Evolutionary conservation across 2,888 invertebrate genomes (phyloP), one percentile per base, ranked within the genome.

Genomic region (Chorisops tibialis): DNA sequence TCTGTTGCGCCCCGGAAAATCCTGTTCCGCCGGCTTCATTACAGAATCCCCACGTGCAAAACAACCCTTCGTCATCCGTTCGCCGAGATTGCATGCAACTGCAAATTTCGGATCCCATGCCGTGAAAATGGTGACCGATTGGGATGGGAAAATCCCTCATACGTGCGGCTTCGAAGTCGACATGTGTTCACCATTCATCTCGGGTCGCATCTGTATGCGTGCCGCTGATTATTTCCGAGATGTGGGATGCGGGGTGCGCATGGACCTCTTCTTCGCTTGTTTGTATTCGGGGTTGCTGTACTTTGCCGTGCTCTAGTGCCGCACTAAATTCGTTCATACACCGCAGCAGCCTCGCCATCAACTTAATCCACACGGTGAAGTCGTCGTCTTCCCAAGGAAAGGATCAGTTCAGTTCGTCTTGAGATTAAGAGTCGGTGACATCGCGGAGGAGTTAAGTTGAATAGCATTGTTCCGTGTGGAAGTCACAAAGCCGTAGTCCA

Each of bases 101-200:
- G n/a, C n/a, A n/a, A n/a, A n/a, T n/a, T n/a, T n/a, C n/a, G n/a
- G n/a, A n/a, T n/a, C n/a, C n/a, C n/a, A n/a, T n/a, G n/a, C n/a
- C n/a, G n/a, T n/a, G n/a, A n/a, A n/a, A n/a, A n/a, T n/a, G n/a
- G n/a, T n/a, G n/a, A n/a, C n/a, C n/a, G n/a, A n/a, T n/a, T n/a
- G 35, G 41, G 56, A 45, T 60, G 63, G 43, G 56, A 56, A 61
- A 56, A 43, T 24, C 45, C 63, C n/a, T n/a, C n/a, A n/a, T n/a
- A n/a, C n/a, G 35, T 19, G 24, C 12, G 14, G 56, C 18, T 56
- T 24, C 45, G 43, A 56, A 56, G 54, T 49, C 60, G 61, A 56
- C 63, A 63, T 63, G 61, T 63, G 63, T 63, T 60, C 56, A 43
- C 48, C 61, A 63, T 60, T 59, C 59, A 48, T 37, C 47, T 37